phyloP scores from a whole-genome alignment of 2,113 vertebrate genomes.

The Dicaeum eximium region DNA sequence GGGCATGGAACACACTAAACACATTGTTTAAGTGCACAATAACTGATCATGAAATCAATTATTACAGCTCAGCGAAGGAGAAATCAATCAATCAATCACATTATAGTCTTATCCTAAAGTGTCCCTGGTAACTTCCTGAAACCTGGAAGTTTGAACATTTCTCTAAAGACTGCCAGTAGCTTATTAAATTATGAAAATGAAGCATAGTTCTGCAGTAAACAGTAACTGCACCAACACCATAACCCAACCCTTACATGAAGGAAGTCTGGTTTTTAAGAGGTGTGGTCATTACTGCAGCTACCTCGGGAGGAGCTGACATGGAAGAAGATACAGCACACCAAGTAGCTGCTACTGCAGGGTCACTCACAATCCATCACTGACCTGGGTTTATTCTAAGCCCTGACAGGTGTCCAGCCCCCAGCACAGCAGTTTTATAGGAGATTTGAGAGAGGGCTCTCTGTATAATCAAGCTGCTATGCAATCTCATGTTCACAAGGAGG shows the following conservation, averaged over 20 bases:
- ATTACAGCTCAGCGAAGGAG: not conserved
- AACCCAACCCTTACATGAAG: not conserved
- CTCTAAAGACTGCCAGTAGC: not conserved
- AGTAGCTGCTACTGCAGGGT: fast-evolving
- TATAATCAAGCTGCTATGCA: not conserved
- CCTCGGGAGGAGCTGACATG: not conserved
- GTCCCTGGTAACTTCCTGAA: not conserved
- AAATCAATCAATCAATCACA: not conserved
- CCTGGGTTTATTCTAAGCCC: not conserved
- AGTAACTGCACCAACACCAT: not conserved
- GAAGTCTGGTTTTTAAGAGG: not conserved
- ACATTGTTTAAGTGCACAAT: not conserved
- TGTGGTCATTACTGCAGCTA: not conserved
- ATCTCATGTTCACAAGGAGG: not conserved
- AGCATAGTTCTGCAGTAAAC: not conserved
- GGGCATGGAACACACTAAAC: not conserved
- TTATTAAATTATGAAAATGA: not conserved
- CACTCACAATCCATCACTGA: not conserved
- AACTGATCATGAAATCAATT: not conserved
- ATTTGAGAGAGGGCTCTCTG: not conserved
- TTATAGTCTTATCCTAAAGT: not conserved
- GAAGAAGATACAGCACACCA: not conserved
- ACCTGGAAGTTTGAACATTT: fast-evolving
- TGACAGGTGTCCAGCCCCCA: not conserved
- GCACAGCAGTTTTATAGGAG: not conserved